Evolutionary conservation across 2,113 vertebrate genomes (phyloP), one percentile per base, ranked within the genome.

Genomic region (Laterallus jamaicensis): DNA sequence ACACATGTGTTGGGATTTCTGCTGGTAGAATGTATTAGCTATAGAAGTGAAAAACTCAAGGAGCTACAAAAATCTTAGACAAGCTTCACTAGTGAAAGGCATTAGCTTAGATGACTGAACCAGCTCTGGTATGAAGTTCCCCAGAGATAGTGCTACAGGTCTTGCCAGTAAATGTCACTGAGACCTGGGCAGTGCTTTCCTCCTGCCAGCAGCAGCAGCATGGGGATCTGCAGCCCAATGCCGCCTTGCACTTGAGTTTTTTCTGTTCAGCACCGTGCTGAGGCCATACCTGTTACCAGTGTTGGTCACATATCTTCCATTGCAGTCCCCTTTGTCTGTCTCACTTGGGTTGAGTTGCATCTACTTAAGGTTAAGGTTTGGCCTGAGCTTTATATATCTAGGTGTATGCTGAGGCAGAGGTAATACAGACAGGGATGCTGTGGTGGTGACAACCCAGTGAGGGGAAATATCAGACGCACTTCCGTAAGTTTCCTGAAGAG

Each of bases 231-330:
- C 54, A 88, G 74, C 60, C 56, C 66, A n/a, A n/a, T 74, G 71
- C 76, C 70, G 28, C 80, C 17, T 88, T 39, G 28, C 9, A 0
- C 28, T 44, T 71, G 22, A 6, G n/a, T 56, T 78, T 64, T 42
- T 39, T 60, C 15, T 22, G 10, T 39, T 17, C 12, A 8, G 70
- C 37, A 15, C 40, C 10, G 0, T 39, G 35, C 32, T 0, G 1
- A 52, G 73, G 20, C 70, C 52, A 2, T 19, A 4, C 4, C 4
- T 24, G 42, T 66, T 64, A n/a, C 32, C 10, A 6, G 12, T 58
- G 44, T 31, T 60, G 10, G 5, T 54, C 26, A 20, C 0, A 0
- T 39, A 44, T 39, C 31, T 79, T 39, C 17, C 44, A 47, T 47
- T 47, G 17, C 44, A 47, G 17, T 47, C 44, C 44, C 44, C 47